phyloP scores from a whole-genome alignment of 2,888 invertebrate genomes.

The Anticlea derivata region DNA sequence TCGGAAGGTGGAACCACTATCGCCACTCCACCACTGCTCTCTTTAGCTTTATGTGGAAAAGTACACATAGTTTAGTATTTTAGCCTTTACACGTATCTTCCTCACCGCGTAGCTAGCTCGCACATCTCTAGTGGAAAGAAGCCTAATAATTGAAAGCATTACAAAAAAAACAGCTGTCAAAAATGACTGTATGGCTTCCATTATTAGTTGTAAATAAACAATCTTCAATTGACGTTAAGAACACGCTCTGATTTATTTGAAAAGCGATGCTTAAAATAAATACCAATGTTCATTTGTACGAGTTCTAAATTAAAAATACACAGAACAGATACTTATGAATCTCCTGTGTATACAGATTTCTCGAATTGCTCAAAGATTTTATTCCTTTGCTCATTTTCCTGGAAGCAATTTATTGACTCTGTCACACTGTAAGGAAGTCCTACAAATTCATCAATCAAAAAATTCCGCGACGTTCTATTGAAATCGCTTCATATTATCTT shows the following conservation, averaged over 20 bases:
- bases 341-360: neutral
- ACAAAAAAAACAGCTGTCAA: neutral
- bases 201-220: slow-evolving; percentile 1
- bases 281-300: neutral
- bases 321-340: neutral
- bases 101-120: too few species aligned
- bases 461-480: slow-evolving; percentile 17
- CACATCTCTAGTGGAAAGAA: too few species aligned
- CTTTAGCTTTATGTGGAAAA: too few species aligned
- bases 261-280: neutral
- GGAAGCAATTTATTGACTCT: slow-evolving; percentile 16
- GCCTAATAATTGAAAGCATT: too few species aligned
- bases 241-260: neutral
- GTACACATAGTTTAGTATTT: too few species aligned
- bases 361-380: slow-evolving; percentile 8
- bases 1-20: too few species aligned
- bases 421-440: slow-evolving; percentile 6
- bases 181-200: neutral
- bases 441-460: slow-evolving; percentile 20
- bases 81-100: too few species aligned
- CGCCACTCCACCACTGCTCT: too few species aligned
- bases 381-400: slow-evolving; percentile 6
- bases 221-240: neutral
- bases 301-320: slow-evolving; percentile 3
- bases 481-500: slow-evolving; percentile 17